Evolutionary conservation across 2,888 invertebrate species (phyloP).

Genomic region (Syritta pipiens): DNA sequence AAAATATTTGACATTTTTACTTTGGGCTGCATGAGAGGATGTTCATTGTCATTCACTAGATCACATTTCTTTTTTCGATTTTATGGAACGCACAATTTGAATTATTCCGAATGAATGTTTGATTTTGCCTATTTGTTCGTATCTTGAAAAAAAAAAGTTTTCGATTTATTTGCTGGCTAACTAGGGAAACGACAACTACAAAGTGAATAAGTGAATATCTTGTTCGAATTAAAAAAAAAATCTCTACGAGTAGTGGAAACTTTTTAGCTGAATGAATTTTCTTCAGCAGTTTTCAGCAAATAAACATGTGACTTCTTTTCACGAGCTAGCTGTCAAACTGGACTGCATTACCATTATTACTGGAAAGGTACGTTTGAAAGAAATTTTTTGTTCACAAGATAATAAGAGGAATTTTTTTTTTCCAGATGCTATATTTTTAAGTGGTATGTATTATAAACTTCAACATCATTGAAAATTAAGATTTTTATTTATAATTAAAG

Average conservation of each 20-base stretch:
- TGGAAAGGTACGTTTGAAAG: not conserved
- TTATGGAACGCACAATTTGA: not conserved
- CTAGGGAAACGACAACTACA: constrained; percentile 44
- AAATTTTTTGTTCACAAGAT: not conserved
- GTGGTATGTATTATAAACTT: no score
- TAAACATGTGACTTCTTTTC: constrained; percentile 49
- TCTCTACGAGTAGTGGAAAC: constrained; percentile 25
- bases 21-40: constrained; percentile 18
- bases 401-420: no score
- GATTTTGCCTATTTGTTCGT: constrained; percentile 1
- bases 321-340: constrained; percentile 23
- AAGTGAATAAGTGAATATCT: no score
- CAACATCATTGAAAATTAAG: no score
- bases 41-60: constrained; percentile 6
- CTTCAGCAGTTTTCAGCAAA: constrained; percentile 52
- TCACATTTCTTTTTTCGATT: constrained; percentile 21
- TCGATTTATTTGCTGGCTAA: constrained; percentile 43
- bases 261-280: constrained; percentile 57
- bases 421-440: no score
- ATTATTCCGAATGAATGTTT: not conserved
- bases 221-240: constrained; percentile 21
- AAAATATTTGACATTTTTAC: constrained; percentile 52
- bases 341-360: constrained; percentile 15
- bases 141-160: not conserved
- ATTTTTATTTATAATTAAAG: no score